Conservation (phyloP, 2,888 invertebrate species). For the Leptopterna dolabrata region DNA sequence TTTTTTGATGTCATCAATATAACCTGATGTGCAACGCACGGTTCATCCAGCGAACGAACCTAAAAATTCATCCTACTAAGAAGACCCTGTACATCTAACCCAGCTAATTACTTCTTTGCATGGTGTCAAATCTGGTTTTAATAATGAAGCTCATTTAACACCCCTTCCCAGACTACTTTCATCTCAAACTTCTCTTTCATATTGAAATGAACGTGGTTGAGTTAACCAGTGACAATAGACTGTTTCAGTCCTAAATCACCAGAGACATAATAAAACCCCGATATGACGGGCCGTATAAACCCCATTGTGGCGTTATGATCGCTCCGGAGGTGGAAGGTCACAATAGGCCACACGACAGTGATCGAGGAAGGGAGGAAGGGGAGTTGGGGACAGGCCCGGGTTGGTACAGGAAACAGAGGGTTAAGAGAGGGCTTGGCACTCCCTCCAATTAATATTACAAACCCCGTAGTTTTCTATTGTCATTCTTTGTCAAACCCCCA, state of each 20-base stretch:
- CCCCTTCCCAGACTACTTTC: neutral
- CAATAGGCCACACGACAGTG: neutral
- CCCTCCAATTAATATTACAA: slow-evolving; percentile 50
- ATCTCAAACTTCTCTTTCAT: neutral
- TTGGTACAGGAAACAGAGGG: slow-evolving; percentile 6
- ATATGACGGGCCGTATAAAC: slow-evolving; percentile 18
- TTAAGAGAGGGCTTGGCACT: neutral
- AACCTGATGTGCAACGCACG: too few species aligned
- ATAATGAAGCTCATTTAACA: neutral
- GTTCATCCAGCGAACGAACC: too few species aligned
- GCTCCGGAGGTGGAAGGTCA: neutral
- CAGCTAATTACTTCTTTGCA: too few species aligned
- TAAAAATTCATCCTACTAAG: too few species aligned
- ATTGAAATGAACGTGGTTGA: neutral
- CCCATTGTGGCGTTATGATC: slow-evolving; percentile 8
- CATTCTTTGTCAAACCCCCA: slow-evolving; percentile 13
- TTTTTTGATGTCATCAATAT: too few species aligned
- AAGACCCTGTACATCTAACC: too few species aligned
- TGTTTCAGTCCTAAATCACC: slow-evolving; percentile 20
- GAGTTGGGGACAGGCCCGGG: neutral
- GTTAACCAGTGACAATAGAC: slow-evolving; percentile 10
- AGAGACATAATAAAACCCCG: slow-evolving; percentile 9
- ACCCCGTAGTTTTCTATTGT: slow-evolving; percentile 30
- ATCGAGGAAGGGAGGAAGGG: neutral
- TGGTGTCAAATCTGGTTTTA: neutral